Evolutionary conservation across 1,140 invertebrate species (phyloP).

Genomic region (Thaumatotibia leucotreta): DNA sequence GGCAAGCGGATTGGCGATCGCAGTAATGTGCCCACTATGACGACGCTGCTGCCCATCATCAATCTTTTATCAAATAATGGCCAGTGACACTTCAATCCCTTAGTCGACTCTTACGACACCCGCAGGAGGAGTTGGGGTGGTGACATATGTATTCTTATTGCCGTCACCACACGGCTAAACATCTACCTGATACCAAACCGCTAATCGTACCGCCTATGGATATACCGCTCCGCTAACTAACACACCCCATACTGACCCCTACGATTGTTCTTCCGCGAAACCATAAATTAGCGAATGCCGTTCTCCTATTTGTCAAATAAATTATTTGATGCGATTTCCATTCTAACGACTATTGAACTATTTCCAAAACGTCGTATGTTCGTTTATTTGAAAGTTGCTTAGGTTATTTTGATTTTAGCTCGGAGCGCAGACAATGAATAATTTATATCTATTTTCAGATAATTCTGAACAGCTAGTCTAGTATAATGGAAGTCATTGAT

Average conservation of each 20-base stretch:
- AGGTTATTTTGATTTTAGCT: neutral
- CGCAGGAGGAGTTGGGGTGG: no score
- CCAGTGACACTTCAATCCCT: no score
- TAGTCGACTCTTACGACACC: no score
- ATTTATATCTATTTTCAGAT: neutral
- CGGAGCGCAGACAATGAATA: neutral
- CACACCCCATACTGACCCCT: neutral
- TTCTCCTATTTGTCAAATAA: slow-evolving; percentile 13
- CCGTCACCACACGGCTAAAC: no score
- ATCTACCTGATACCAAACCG: no score
- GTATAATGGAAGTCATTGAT: neutral
- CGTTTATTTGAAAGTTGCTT: neutral
- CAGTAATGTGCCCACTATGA: no score
- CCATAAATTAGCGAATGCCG: slow-evolving; percentile 1
- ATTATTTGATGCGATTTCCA: slow-evolving; percentile 1
- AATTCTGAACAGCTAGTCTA: neutral
- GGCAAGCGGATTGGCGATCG: no score
- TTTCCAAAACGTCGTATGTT: neutral
- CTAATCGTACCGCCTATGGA: neutral
- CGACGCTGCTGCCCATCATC: no score
- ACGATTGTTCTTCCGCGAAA: slow-evolving; percentile 2
- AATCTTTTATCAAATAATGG: no score
- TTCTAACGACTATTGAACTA: neutral
- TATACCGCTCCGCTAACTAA: neutral
- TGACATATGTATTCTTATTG: no score